phyloP scores from a whole-genome alignment of 1,140 invertebrate genomes.

The Dreissena rostriformis region DNA sequence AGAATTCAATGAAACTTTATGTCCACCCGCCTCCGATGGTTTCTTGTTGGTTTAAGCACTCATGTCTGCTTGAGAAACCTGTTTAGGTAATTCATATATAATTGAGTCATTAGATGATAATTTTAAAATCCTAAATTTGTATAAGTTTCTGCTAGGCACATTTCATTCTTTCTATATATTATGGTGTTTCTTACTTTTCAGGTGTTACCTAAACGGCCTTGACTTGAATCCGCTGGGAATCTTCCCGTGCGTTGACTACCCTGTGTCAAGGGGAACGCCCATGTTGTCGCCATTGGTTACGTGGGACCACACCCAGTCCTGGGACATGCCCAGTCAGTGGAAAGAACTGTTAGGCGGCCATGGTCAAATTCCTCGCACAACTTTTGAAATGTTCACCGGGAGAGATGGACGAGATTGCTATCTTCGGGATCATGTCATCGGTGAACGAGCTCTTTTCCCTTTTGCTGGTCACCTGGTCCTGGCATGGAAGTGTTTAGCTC shows the following conservation, averaged over 20 bases:
- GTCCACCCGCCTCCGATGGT: too few relatives aligned
- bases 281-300: constrained; percentile 91
- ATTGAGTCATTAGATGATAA: too few relatives aligned
- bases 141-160: too few relatives aligned
- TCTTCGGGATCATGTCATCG: constrained; percentile 92
- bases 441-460: constrained; percentile 96
- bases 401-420: constrained; percentile 84
- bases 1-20: too few relatives aligned
- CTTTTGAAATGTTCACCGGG: constrained; percentile 82
- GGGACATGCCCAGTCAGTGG: constrained; percentile 79
- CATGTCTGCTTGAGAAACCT: too few relatives aligned
- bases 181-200: constrained; percentile 70
- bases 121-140: too few relatives aligned
- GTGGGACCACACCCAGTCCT: constrained; percentile 92
- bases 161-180: not conserved
- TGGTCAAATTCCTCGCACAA: constrained; percentile 69
- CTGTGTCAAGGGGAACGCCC: constrained; percentile 94
- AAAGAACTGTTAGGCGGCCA: constrained; percentile 72
- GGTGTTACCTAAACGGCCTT: constrained; percentile 89
- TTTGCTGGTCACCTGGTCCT: constrained; percentile 96
- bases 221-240: constrained; percentile 89
- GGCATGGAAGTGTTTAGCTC: constrained; percentile 96
- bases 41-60: too few relatives aligned
- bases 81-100: too few relatives aligned
- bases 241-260: constrained; percentile 89